Evolutionary conservation across 2,113 vertebrate genomes (phyloP), one percentile per base, ranked within the genome.

Genomic region (Polypterus senegalus): DNA sequence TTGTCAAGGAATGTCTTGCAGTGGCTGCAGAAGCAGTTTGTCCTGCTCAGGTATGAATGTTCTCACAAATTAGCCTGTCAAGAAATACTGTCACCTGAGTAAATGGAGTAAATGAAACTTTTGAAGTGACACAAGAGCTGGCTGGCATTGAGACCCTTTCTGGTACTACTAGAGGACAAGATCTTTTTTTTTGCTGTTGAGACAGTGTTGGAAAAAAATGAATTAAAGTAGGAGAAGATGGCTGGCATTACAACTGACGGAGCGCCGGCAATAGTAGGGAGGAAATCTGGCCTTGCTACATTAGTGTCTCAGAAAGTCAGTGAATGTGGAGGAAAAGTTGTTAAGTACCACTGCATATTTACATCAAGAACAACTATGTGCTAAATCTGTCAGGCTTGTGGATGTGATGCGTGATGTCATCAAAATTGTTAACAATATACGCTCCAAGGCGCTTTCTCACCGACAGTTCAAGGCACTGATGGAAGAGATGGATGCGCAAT

Each of bases 371-470:
- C 54, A 57, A 43, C 54, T 57, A 43, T 57, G 54, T 57, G 10
- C 54, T 43, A 57, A 57, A 57, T 57, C 54, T 3, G n/a, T 57
- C 44, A 43, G 54, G 54, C 54, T 57, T 57, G 44, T 11, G 54
- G 44, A 57, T 57, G 2, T 57, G 54, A 57, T 57, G 54, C 3
- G 10, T 43, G 10, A 3, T 57, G 54, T 57, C 44, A 43, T 57
- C 54, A 11, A 10, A 11, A 57, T 57, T 57, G 58, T 3, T 11
- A 59, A 59, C 58, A 59, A 47, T 59, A 59, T 59, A 4, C 3
- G 58, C 58, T 59, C 58, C 58, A 59, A 59, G 58, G 58, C 58
- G 3, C 58, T 59, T 44, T 59, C 58, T 59, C 58, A 59, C 6
- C 43, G 58, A 46, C 4, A 59, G n/a, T 59, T 59, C 58, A 59